These are phyloP conservation scores for Amphiura filiformis DNA, from an alignment of 35 echinoderm and acorn worm species.

Conservation along the genomic window DNA sequence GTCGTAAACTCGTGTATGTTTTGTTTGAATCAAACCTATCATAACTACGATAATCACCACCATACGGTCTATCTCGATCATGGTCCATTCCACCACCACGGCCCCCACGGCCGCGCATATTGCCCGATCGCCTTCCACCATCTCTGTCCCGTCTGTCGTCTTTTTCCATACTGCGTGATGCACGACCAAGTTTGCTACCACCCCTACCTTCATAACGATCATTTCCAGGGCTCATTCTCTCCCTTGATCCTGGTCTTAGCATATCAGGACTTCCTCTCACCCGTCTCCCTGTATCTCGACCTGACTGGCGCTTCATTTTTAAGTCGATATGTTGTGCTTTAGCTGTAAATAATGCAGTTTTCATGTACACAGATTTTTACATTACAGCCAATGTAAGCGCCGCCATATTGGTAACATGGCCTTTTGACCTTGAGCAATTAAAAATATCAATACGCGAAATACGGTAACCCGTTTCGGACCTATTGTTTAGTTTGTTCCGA, in stretches of 20 bases:
- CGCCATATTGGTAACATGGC: neutral
- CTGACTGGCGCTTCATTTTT: conserved; percentile 47
- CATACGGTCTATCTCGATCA: conserved; percentile 10
- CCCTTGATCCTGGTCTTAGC: conserved; percentile 54
- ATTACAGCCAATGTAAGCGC: neutral
- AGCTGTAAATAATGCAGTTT: neutral
- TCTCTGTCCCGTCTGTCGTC: conserved; percentile 63
- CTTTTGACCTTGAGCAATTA: neutral
- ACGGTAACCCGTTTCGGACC: neutral
- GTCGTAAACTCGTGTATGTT: conserved; percentile 79
- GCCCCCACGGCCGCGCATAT: conserved; percentile 60
- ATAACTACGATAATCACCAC: conserved; percentile 36
- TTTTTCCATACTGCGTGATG: conserved; percentile 72
- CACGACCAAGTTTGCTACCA: conserved; percentile 68
- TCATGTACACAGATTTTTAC: neutral
- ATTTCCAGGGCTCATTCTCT: conserved; percentile 88
- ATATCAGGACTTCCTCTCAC: conserved; percentile 74
- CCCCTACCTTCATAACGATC: conserved; percentile 82
- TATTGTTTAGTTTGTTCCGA: neutral
- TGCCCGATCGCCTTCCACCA: conserved; percentile 24
- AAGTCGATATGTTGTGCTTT: neutral
- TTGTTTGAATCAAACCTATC: conserved; percentile 67
- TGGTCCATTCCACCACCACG: conserved; percentile 27
- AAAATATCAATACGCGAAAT: neutral
- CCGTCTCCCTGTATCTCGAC: conserved; percentile 45